These are phyloP conservation scores for Coleophora deauratella DNA, from an alignment of 2,888 invertebrate genomes.

Conservation along the genomic window DNA sequence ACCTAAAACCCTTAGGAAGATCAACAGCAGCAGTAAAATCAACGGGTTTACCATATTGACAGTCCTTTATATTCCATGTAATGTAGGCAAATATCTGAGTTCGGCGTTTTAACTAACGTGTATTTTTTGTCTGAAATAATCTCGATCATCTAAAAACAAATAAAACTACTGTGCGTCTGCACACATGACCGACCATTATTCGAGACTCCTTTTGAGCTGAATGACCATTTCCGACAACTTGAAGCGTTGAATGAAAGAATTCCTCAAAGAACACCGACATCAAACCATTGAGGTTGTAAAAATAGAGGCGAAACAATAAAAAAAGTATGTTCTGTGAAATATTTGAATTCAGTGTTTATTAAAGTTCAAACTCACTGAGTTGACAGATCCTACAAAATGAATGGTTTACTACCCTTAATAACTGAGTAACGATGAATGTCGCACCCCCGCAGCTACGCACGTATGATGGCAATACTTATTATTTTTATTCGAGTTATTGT, in stretches of 20 bases:
- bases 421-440: conserved; percentile 26
- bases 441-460: conserved; percentile 62
- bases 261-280: conserved; percentile 58
- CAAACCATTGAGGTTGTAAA: conserved; percentile 24
- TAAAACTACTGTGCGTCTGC: no score
- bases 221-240: conserved; percentile 67
- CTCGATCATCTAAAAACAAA: no score
- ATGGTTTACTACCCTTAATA: conserved; percentile 23
- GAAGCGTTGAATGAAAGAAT: conserved; percentile 43
- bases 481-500: conserved; percentile 57
- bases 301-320: conserved; percentile 1
- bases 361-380: conserved; percentile 14
- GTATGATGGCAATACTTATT: conserved; percentile 47
- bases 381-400: no score
- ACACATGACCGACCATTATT: no score
- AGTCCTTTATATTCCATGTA: no score
- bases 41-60: no score
- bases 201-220: conserved; percentile 24
- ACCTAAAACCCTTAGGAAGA: no score
- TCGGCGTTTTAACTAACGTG: no score
- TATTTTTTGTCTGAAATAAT: no score
- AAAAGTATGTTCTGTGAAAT: neutral
- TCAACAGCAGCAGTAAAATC: no score
- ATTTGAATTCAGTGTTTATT: no score
- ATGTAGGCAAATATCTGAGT: no score